Evolutionary conservation across 1,140 invertebrate species (phyloP).

Genomic region (Temnothorax nylanderi): DNA sequence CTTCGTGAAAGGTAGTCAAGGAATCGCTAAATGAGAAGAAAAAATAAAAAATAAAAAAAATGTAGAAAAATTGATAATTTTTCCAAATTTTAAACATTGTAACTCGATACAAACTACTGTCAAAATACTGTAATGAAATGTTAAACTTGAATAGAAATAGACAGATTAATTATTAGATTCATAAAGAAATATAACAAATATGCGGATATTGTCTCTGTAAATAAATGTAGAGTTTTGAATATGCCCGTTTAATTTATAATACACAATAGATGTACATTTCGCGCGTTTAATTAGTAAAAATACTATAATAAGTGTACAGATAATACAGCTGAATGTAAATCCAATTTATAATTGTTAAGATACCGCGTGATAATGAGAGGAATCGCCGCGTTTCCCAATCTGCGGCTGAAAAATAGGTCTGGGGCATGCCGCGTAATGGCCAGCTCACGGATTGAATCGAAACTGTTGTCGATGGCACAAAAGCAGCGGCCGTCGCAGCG

Average conservation of each 20-base stretch:
- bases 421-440: conserved; percentile 16
- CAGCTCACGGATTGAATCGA: conserved; percentile 35
- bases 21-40: not conserved
- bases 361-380: not conserved
- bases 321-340: not conserved
- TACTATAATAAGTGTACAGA: not conserved
- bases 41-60: not conserved
- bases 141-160: too few species aligned
- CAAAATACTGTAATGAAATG: not conserved
- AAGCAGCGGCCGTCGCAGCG: conserved; percentile 41
- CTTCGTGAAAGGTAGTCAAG: not conserved
- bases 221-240: too few species aligned
- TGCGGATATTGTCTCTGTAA: too few species aligned
- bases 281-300: not conserved
- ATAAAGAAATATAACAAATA: too few species aligned
- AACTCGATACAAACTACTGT: not conserved
- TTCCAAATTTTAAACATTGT: not conserved
- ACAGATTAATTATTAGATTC: too few species aligned
- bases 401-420: conserved; percentile 38
- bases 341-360: not conserved
- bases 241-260: too few species aligned
- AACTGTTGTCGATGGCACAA: conserved; percentile 43
- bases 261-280: not conserved
- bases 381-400: not conserved
- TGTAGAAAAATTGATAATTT: not conserved